These are phyloP conservation scores for Anarhynchus alexandrinus DNA, from an alignment of 2,113 vertebrate species.

Conservation along the genomic window DNA sequence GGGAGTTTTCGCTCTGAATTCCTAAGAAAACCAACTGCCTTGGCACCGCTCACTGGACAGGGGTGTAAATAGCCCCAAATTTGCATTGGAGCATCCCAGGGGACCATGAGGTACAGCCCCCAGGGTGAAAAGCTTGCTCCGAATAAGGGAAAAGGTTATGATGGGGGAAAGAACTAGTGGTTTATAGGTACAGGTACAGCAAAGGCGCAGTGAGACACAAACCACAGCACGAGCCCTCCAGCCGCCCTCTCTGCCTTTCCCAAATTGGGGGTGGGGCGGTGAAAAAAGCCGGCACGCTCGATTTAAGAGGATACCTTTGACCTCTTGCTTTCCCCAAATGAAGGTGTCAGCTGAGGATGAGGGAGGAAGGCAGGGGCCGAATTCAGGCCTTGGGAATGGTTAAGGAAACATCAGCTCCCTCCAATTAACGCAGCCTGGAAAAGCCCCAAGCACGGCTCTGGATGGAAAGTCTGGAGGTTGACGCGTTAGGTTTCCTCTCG, in stretches of 20 bases:
- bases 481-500: fast-evolving
- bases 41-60: fast-evolving
- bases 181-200: background rate
- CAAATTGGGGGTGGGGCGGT: fast-evolving
- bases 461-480: background rate
- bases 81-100: fast-evolving
- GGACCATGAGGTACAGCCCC: background rate
- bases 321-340: background rate
- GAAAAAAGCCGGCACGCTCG: fast-evolving
- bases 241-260: background rate
- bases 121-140: background rate
- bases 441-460: background rate
- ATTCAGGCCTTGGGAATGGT: background rate
- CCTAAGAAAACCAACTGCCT: background rate
- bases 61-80: background rate
- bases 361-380: background rate
- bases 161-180: background rate
- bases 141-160: background rate
- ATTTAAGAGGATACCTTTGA: background rate
- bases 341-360: background rate
- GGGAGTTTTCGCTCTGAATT: background rate
- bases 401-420: background rate
- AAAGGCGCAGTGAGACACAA: background rate
- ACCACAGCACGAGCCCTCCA: background rate
- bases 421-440: background rate